phyloP scores from a whole-genome alignment of 2,888 invertebrate species.

The Phengaris alcon region DNA sequence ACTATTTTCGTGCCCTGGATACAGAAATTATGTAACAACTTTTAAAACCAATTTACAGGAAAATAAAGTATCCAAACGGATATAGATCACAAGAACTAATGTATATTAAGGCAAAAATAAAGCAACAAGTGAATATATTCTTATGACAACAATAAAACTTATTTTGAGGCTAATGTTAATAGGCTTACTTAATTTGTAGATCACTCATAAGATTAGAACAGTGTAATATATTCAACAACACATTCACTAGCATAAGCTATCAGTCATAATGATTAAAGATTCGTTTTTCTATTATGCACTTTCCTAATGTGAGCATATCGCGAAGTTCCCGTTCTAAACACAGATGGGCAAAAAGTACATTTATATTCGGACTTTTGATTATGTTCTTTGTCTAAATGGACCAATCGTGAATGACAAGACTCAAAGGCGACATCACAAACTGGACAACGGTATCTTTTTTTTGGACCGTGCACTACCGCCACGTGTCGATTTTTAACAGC shows the following conservation, averaged over 20 bases:
- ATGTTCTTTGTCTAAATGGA: constrained; percentile 53
- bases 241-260: not conserved
- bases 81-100: too few relatives aligned
- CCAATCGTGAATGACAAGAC: constrained; percentile 52
- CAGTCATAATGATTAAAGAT: not conserved
- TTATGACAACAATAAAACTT: too few relatives aligned
- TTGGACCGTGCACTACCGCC: constrained; percentile 48
- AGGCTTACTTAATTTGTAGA: too few relatives aligned
- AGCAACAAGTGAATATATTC: too few relatives aligned
- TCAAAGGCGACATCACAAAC: constrained; percentile 52
- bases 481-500: constrained; percentile 50
- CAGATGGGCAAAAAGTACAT: constrained; percentile 51
- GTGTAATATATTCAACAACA: not conserved
- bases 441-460: constrained; percentile 56
- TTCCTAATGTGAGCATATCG: constrained; percentile 62
- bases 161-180: too few relatives aligned
- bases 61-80: too few relatives aligned
- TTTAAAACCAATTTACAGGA: too few relatives aligned
- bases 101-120: too few relatives aligned
- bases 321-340: constrained; percentile 56
- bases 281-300: constrained; percentile 47
- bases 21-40: too few relatives aligned
- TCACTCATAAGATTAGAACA: not conserved
- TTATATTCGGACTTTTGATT: constrained; percentile 53
- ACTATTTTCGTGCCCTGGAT: too few relatives aligned